Base-by-base conservation (phyloP, 1,140 invertebrate genomes). In the Rhagoletis zephyria region DNA sequence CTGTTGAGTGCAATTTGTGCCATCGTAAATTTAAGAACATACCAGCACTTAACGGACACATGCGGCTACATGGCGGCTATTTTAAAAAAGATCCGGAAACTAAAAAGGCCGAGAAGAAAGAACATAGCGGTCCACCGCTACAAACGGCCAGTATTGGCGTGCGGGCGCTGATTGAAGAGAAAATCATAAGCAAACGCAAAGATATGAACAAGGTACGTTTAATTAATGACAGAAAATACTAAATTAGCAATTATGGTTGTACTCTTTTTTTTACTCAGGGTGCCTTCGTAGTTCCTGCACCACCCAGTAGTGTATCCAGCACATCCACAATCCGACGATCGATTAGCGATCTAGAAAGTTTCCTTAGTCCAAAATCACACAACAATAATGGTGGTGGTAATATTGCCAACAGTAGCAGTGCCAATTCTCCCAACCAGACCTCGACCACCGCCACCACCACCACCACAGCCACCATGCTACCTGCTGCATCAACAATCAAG, bases 21-120 rank as follows among this genome's bases (percentile, higher is more conserved):
- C 96, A 98, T 93, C 95, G 97, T 85, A 96, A 97, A 93, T 99
- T 99, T 94, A 99, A 99, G 94, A 99, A 99, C 93, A 97, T 98
- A 93, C 97, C 98, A 7, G 98, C 98, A 19, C 95, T 99, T 56
- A 99, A 99, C 94, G 98, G 98, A 16, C 98, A 99, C 92, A 99
- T 99, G 98, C 94, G 98, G 90, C 94, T 99, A 42, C 98, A 99
- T 94, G 98, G 98, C 16, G 98, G 98, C 86, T 99, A 98, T 93
- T 97, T 98, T 92, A 98, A 98, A 93, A 98, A 98, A 96, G 97
- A 97, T 91, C 95, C 96, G 5, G 97, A 97, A 89, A 96, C 95
- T 67, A 97, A 97, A 93, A 97, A 97, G 91, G 95, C 95, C 88
- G 97, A 97, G 89, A 97, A 97, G 91, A 97, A 97, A 90, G 96